Evolutionary conservation across 1,140 invertebrate species (phyloP), one percentile per base, ranked within the genome.

Genomic region (Coboldia fuscipes): DNA sequence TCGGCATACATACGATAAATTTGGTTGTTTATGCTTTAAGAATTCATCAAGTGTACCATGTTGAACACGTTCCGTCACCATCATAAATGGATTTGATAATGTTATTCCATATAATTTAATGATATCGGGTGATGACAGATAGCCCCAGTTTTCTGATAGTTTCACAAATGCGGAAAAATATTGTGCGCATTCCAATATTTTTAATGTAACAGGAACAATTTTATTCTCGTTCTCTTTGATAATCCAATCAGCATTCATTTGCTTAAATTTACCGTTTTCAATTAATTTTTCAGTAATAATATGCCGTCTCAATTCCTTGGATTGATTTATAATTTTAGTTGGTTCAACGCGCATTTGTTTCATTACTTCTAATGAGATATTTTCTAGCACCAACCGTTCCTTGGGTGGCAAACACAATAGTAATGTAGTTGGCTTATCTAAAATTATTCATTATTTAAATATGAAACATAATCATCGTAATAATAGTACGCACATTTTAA

Each of bases 31-130:
- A 20, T 42, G 43, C 29, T 54, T 40, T 22, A 88, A 58, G 53
- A 83, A 89, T 33, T 58, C 51, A 48, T 88, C 77, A 2, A 92
- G 59, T 1, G 75, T 68, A 29, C 83, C 84, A 15, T 72, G 60
- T 20, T 69, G 69, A 21, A 84, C 61, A 48, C 75, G 74, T 57
- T 92, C 85, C 41, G 80, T 58, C 9, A 89, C 65, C 59, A 89
- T 67, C 10, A 80, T 70, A n/a, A 81, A 66, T 2, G 74, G 68
- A 34, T 66, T 70, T 35, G 66, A 63, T 13, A 86, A 56, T 1
- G 77, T 78, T 15, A 88, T 58, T 1, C 83, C 84, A 47, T 74
- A 75, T 12, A 84, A 51, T 44, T 70, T 63, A 3, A 85, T 70
- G 42, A 86, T 63, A 5, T 74, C 65, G 30, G 65, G 66, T 8